A percentile compares a stretch with the other conserved stretches of the same genome.
phyloP scores from a whole-genome alignment of 2,113 vertebrate species.

The Anseranas semipalmata region DNA sequence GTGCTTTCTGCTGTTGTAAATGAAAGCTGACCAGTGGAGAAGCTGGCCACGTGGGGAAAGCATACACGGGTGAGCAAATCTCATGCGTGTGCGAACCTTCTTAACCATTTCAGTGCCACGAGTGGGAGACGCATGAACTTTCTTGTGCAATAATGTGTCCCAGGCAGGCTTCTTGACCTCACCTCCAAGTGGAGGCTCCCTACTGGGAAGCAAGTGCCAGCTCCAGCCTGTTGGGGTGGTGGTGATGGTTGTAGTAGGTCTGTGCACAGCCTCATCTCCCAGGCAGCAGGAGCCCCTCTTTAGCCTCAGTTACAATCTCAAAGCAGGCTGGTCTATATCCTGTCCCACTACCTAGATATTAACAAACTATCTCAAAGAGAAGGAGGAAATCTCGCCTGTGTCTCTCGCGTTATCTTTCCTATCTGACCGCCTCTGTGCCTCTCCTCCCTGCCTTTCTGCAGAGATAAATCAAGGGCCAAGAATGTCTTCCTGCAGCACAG shows the following conservation, averaged over 20 bases:
- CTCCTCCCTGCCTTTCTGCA: neutral
- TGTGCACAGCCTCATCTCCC: too few species aligned
- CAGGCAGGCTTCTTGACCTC: neutral
- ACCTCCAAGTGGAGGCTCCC: neutral
- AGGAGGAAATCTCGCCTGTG: neutral
- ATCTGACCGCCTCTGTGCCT: neutral
- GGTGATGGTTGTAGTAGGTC: neutral
- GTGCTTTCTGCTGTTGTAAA: neutral
- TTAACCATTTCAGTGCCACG: neutral
- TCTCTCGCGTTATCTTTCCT: neutral
- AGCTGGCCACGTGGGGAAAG: neutral
- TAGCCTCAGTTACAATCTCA: neutral
- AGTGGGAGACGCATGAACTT: too few species aligned
- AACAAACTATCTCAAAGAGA: neutral
- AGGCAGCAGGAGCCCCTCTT: neutral
- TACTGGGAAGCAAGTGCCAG: neutral
- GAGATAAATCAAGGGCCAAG: neutral
- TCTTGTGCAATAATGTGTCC: neutral
- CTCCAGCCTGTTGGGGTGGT: too few species aligned
- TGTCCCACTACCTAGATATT: neutral
- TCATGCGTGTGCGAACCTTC: neutral
- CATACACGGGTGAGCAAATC: accelerated
- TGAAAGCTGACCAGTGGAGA: neutral
- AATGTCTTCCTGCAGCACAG: neutral
- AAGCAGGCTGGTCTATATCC: neutral